Evolutionary conservation across 2,797 vertebrate genomes (phyloP).

Genomic region (Semaprochilodus insignis): DNA sequence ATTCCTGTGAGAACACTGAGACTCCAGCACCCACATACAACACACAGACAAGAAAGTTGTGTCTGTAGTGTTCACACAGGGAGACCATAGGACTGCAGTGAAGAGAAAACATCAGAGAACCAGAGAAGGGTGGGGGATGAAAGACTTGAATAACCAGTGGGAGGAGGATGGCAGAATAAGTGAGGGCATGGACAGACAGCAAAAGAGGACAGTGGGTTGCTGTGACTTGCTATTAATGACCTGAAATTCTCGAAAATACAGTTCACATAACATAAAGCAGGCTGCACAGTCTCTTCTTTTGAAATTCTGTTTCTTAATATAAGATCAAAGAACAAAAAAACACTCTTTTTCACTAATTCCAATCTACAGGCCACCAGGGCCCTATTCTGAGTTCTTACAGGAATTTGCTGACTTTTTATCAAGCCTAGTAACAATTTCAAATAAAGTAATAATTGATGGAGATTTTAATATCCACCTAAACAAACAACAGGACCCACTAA

Average conservation of each 20-base stretch:
- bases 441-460: too few relatives aligned
- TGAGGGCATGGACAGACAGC: background rate
- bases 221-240: background rate
- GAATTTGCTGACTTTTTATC: too few relatives aligned
- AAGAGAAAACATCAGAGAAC: conserved; percentile 40
- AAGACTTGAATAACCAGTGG: conserved; percentile 20
- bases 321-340: too few relatives aligned
- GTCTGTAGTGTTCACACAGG: conserved; percentile 36
- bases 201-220: conserved; percentile 24
- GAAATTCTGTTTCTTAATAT: too few relatives aligned
- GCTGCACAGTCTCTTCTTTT: too few relatives aligned
- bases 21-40: conserved; percentile 30
- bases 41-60: conserved; percentile 26
- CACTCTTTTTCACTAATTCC: too few relatives aligned
- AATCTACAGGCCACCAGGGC: too few relatives aligned
- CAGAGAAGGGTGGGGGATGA: conserved; percentile 13
- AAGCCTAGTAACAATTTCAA: too few relatives aligned
- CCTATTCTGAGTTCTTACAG: too few relatives aligned
- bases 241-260: background rate
- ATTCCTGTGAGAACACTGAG: conserved; percentile 54
- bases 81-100: conserved; percentile 28
- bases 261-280: background rate
- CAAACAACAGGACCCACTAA: too few relatives aligned
- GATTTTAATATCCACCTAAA: too few relatives aligned
- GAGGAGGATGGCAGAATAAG: conserved; percentile 2